Conservation (phyloP, 2,113 vertebrate species). For the Nipponia nippon region DNA sequence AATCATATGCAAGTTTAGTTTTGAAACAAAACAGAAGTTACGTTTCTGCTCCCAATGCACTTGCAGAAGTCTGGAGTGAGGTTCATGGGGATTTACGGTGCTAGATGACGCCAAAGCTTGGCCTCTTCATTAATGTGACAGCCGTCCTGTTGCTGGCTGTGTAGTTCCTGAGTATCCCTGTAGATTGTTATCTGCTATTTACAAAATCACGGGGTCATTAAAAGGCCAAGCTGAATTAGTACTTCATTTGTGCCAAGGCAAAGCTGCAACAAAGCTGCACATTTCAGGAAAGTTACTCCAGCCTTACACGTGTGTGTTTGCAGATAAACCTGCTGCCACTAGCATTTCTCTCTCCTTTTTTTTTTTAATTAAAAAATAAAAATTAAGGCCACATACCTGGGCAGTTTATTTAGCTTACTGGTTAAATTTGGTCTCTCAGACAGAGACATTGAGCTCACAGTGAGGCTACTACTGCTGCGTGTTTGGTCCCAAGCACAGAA, state of each 20-base stretch:
- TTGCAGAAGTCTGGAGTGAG: not conserved
- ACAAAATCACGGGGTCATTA: not conserved
- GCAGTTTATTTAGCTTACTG: not conserved
- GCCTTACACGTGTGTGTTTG: not conserved
- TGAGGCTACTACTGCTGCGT: not conserved
- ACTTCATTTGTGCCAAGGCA: not conserved
- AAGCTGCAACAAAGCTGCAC: not conserved
- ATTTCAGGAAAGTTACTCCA: not conserved
- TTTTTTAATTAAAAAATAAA: not conserved
- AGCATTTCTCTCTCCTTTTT: not conserved
- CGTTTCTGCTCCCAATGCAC: not conserved
- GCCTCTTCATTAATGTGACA: not conserved
- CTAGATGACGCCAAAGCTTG: not conserved
- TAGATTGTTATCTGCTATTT: not conserved
- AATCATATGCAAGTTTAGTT: not conserved
- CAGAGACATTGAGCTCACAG: not conserved
- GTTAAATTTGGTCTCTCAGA: not conserved
- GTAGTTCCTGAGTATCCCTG: not conserved
- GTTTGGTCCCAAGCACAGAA: not conserved
- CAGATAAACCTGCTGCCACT: not conserved
- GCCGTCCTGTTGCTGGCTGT: not conserved
- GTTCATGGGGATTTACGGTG: not conserved
- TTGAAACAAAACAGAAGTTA: not conserved
- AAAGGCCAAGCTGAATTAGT: not conserved
- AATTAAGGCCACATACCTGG: not conserved